Evolutionary conservation across 2,113 vertebrate genomes (phyloP).

Genomic region (Campylorhamphus procurvoides): DNA sequence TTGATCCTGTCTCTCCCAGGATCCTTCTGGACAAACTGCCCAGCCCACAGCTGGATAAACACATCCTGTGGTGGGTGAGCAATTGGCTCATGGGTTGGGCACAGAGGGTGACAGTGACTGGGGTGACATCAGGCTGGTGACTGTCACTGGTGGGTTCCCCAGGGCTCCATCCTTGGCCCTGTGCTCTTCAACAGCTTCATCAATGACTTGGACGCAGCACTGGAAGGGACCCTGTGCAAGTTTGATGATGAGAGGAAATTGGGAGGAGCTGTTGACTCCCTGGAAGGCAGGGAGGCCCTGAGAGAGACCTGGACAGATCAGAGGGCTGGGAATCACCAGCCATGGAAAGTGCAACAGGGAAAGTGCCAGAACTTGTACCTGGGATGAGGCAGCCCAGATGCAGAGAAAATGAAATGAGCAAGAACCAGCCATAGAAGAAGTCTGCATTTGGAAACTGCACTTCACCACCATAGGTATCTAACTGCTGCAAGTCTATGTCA

Average conservation of each 20-base stretch:
- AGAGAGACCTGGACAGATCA: background rate
- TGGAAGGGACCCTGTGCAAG: background rate
- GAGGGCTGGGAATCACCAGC: background rate
- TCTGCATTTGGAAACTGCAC: background rate
- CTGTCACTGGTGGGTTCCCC: background rate
- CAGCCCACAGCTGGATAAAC: background rate
- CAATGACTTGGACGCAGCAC: background rate
- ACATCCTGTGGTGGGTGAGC: background rate
- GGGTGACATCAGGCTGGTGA: background rate
- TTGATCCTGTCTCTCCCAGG: background rate
- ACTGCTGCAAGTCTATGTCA: background rate
- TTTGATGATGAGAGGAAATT: background rate
- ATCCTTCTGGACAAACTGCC: background rate
- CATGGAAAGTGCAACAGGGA: fast-evolving
- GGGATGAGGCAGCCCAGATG: background rate
- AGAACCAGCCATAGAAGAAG: background rate
- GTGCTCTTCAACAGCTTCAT: background rate
- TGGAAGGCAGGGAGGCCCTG: background rate
- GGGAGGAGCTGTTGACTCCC: background rate
- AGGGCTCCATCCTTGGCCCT: background rate
- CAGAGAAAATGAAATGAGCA: background rate
- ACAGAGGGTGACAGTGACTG: background rate
- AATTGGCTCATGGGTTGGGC: fast-evolving
- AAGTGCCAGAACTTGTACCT: background rate
- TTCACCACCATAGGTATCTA: background rate